Evolutionary conservation across 2,888 invertebrate species (phyloP).

Genomic region (Napeogenes sylphis): DNA sequence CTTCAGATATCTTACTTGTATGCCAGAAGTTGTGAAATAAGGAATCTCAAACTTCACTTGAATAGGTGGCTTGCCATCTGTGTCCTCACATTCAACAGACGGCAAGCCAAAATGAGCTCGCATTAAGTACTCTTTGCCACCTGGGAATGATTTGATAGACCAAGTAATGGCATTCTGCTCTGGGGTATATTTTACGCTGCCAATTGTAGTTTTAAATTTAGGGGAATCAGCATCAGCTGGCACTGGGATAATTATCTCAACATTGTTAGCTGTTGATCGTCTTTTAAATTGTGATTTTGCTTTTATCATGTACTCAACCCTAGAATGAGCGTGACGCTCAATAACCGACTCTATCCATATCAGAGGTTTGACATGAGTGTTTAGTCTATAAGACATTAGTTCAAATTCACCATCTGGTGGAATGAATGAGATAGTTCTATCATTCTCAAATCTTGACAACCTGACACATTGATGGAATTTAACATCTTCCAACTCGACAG

Average conservation of each 20-base stretch:
- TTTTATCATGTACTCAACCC: constrained; percentile 99
- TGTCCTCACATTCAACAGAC: constrained; percentile 95
- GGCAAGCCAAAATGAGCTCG: constrained; percentile 98
- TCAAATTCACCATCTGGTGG: constrained; percentile 99
- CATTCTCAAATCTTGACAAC: constrained; percentile 97
- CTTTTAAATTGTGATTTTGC: constrained; percentile 99
- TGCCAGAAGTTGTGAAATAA: constrained; percentile 98
- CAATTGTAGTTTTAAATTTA: constrained; percentile 98
- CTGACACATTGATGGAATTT: constrained; percentile 99
- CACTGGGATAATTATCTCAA: constrained; percentile 97
- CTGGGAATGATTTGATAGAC: constrained; percentile 98
- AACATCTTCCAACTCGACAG: constrained; percentile 98
- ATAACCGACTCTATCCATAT: constrained; percentile 99
- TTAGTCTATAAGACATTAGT: constrained; percentile 97
- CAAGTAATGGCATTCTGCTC: constrained; percentile 98
- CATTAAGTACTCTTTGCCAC: constrained; percentile 99
- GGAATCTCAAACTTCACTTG: constrained; percentile 99
- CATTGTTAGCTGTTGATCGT: constrained; percentile 98
- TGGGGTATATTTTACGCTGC: constrained; percentile 97
- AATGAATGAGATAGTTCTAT: constrained; percentile 98
- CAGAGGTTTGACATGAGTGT: constrained; percentile 97
- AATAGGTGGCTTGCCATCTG: constrained; percentile 97
- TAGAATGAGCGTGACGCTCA: constrained; percentile 96
- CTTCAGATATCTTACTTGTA: constrained; percentile 97
- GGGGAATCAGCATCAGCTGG: constrained; percentile 98